Evolutionary conservation across 1,140 invertebrate species (phyloP).

Genomic region (Plutomurus gul): DNA sequence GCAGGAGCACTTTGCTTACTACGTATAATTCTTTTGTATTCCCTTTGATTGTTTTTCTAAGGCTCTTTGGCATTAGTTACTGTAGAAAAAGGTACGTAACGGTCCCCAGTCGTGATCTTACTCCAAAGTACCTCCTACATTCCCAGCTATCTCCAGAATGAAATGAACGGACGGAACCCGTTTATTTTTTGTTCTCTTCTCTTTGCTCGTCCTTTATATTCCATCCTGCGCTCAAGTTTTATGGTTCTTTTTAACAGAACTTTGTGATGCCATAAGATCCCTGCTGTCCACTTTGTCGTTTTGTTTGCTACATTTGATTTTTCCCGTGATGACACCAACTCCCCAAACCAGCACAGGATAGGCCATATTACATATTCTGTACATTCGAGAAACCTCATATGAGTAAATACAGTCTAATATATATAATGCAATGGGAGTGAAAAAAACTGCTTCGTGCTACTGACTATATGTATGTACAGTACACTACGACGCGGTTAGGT

Average conservation of each 20-base stretch:
- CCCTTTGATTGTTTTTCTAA: neutral
- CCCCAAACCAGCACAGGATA: neutral
- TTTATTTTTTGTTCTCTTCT: neutral
- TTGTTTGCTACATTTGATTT: neutral
- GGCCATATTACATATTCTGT: neutral
- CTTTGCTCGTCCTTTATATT: too few relatives aligned
- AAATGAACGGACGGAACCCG: neutral
- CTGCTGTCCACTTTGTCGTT: constrained; percentile 12
- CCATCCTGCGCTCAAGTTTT: too few relatives aligned
- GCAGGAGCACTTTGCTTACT: neutral
- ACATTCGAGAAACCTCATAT: too few relatives aligned
- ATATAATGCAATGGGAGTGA: too few relatives aligned
- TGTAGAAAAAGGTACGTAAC: neutral
- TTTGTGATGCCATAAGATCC: neutral
- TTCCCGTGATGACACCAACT: neutral
- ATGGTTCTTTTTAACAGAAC: constrained; percentile 16
- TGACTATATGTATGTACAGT: too few relatives aligned
- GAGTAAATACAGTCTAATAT: too few relatives aligned
- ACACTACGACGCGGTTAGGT: neutral
- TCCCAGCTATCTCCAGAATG: neutral
- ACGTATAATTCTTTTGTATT: neutral
- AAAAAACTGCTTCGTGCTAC: too few relatives aligned
- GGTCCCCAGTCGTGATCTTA: too few relatives aligned
- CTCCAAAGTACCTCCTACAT: neutral
- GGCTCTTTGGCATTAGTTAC: neutral